phyloP scores from a whole-genome alignment of 1,140 invertebrate genomes.

The Cydia amplana region DNA sequence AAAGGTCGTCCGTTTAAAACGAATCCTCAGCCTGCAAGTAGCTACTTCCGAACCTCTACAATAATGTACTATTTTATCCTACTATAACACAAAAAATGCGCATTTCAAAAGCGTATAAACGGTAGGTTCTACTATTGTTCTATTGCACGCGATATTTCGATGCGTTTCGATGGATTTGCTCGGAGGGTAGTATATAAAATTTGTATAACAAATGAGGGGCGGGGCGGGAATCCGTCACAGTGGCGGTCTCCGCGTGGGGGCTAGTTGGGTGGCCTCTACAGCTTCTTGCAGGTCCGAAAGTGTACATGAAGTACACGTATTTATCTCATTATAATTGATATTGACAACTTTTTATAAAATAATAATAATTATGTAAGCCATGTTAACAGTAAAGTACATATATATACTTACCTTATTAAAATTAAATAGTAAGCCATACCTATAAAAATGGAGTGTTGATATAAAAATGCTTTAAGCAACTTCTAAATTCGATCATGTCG shows the following conservation, averaged over 20 bases:
- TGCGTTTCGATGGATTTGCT: constrained; percentile 57
- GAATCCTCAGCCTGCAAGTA: no score
- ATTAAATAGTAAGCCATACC: no score
- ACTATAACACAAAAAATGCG: background rate
- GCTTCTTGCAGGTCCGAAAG: constrained; percentile 20
- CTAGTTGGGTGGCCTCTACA: constrained; percentile 69
- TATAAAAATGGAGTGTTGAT: no score
- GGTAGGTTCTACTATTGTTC: constrained; percentile 52
- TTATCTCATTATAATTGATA: background rate
- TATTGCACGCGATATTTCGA: constrained; percentile 46
- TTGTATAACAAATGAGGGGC: constrained; percentile 79
- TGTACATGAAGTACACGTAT: background rate
- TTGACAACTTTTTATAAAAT: background rate
- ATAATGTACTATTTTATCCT: no score
- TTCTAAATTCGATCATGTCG: no score
- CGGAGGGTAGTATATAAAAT: constrained; percentile 78
- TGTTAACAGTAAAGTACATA: no score
- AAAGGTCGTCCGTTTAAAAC: no score
- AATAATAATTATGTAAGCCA: no score
- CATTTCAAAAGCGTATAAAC: constrained; percentile 38
- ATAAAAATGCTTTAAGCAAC: no score
- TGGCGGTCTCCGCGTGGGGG: constrained; percentile 70
- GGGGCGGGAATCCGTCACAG: constrained; percentile 75
- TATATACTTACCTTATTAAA: no score
- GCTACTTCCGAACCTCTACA: no score